These are phyloP conservation scores for Acropternis orthonyx DNA, from an alignment of 2,797 vertebrate species.

Conservation along the genomic window DNA sequence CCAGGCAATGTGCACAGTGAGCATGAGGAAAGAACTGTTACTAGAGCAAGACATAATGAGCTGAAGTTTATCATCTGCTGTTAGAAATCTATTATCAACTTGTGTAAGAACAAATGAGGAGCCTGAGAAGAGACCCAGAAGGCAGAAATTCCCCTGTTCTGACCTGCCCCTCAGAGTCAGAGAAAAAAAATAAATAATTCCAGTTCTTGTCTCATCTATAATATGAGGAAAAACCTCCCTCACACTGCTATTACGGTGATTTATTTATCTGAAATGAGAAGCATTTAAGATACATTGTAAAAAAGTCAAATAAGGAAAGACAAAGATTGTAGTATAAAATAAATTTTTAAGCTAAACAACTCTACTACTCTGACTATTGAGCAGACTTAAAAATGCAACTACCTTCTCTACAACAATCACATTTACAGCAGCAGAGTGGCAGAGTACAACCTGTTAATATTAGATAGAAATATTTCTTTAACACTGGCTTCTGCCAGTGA, in stretches of 20 bases:
- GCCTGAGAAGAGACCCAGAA: not conserved
- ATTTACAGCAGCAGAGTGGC: not conserved
- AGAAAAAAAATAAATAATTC: not conserved
- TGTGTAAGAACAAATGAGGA: not conserved
- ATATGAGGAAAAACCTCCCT: not conserved
- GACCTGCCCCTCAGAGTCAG: not conserved
- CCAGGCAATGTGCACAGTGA: not conserved
- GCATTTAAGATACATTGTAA: not conserved
- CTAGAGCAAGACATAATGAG: not conserved
- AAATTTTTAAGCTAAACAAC: not conserved
- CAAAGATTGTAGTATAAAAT: not conserved
- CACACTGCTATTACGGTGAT: not conserved
- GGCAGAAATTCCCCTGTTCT: not conserved
- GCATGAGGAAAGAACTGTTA: not conserved
- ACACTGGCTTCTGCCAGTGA: not conserved
- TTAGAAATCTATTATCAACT: not conserved
- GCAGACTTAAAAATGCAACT: not conserved
- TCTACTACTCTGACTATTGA: not conserved
- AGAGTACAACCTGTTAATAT: not conserved
- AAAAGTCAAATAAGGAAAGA: not conserved
- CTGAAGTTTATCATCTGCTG: not conserved
- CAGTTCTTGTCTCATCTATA: not conserved
- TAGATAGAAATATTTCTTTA: not conserved
- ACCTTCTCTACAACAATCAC: not conserved
- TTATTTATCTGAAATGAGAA: not conserved